phyloP scores from a whole-genome alignment of 1,140 invertebrate species.

The Cepaea nemoralis region DNA sequence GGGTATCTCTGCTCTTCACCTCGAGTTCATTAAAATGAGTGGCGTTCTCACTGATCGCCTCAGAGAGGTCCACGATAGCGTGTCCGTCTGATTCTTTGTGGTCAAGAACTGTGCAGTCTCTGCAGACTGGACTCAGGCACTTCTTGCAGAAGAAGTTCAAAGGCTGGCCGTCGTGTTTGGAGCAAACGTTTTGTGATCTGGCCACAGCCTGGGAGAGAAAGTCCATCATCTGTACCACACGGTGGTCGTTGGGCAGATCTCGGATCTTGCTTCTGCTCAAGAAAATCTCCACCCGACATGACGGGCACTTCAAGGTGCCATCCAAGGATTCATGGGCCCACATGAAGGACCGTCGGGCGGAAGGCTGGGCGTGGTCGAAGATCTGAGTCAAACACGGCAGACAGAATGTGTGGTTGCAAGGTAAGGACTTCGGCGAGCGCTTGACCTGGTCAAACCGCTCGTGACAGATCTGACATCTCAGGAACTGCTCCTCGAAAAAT shows the following conservation, averaged over 20 bases:
- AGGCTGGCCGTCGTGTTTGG: slow-evolving; percentile 66
- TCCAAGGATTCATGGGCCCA: slow-evolving; percentile 59
- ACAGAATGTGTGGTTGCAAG: slow-evolving; percentile 67
- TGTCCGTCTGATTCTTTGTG: slow-evolving; percentile 67
- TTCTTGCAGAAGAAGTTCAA: slow-evolving; percentile 68
- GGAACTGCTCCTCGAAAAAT: slow-evolving; percentile 66
- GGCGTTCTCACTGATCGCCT: slow-evolving; percentile 58
- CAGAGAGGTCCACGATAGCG: slow-evolving; percentile 60
- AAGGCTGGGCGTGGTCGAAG: slow-evolving; percentile 60
- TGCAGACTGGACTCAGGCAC: slow-evolving; percentile 63
- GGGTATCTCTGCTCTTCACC: slow-evolving; percentile 55
- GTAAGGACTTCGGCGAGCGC: slow-evolving; percentile 60
- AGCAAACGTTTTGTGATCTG: slow-evolving; percentile 62
- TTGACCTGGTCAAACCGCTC: slow-evolving; percentile 61
- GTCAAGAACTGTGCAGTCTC: slow-evolving; percentile 68
- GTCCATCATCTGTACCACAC: slow-evolving; percentile 68
- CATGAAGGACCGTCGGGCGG: slow-evolving; percentile 43
- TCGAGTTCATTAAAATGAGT: slow-evolving; percentile 60
- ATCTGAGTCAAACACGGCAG: slow-evolving; percentile 61
- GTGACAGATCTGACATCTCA: slow-evolving; percentile 63
- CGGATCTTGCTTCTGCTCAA: slow-evolving; percentile 58
- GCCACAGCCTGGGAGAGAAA: slow-evolving; percentile 56
- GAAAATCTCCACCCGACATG: slow-evolving; percentile 65
- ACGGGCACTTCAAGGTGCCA: slow-evolving; percentile 66
- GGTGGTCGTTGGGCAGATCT: slow-evolving; percentile 63